Percentiles rank a stretch among this genome's conserved stretches.
Conservation (phyloP, 2,888 invertebrate genomes). For the Pyrocoelia pectoralis region DNA sequence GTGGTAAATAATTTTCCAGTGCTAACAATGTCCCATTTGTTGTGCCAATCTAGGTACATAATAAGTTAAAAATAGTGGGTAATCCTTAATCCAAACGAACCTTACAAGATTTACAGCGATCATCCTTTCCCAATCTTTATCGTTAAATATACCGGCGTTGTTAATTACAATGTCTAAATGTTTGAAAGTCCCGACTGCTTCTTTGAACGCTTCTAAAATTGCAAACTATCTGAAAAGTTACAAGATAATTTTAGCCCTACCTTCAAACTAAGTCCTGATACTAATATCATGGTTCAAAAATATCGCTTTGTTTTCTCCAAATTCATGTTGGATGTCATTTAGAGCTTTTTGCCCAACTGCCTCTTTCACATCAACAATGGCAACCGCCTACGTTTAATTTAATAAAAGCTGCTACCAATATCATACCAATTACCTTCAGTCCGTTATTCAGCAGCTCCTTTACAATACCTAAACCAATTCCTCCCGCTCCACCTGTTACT, state of each 20-base stretch:
- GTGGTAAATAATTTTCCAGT: neutral
- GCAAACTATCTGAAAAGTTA: neutral
- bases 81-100: no score
- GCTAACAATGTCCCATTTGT: neutral
- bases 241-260: slow-evolving; percentile 50
- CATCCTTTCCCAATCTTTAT: slow-evolving; percentile 36
- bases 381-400: slow-evolving; percentile 62
- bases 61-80: no score
- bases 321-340: slow-evolving; percentile 68
- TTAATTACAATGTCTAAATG: slow-evolving; percentile 40
- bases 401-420: no score
- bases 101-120: slow-evolving; percentile 36
- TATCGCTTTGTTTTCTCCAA: slow-evolving; percentile 72
- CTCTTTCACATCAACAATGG: slow-evolving; percentile 74
- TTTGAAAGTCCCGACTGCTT: neutral
- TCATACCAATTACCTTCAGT: no score
- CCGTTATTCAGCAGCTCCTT: slow-evolving; percentile 74
- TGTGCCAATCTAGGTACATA: no score
- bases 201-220: neutral
- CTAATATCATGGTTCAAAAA: slow-evolving; percentile 77
- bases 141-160: slow-evolving; percentile 38
- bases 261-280: slow-evolving; percentile 74
- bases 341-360: slow-evolving; percentile 71
- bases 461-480: slow-evolving; percentile 74
- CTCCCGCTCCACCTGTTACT: slow-evolving; percentile 76